Evolutionary conservation across 92 coral and sea anemone genomes (phyloP).

Genomic region (Galaxea fascicularis): DNA sequence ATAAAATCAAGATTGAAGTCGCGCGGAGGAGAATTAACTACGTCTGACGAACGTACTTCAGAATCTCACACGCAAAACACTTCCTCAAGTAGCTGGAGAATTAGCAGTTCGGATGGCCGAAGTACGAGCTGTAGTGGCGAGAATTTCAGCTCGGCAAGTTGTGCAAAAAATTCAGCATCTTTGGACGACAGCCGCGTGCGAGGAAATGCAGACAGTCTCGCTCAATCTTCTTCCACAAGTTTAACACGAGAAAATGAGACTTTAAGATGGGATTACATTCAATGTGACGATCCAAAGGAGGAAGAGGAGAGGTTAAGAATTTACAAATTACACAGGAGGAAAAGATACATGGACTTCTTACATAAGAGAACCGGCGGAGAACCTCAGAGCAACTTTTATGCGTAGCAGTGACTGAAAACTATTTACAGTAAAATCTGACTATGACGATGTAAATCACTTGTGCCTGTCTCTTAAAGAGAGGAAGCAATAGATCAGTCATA

Average conservation of each 20-base stretch:
- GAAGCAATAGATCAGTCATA: not conserved
- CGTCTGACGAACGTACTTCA: not conserved
- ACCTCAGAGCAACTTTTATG: constrained; percentile 36
- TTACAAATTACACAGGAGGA: constrained; percentile 90
- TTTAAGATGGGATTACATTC: constrained; percentile 74
- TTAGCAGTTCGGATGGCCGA: constrained; percentile 79
- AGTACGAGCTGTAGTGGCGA: constrained; percentile 85
- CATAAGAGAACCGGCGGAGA: constrained; percentile 52
- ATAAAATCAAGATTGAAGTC: constrained; percentile 37
- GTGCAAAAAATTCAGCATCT: constrained; percentile 46
- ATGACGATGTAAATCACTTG: not conserved
- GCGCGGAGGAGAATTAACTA: not conserved
- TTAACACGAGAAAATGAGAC: constrained; percentile 63
- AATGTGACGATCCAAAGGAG: constrained; percentile 63
- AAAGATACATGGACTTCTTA: constrained; percentile 82
- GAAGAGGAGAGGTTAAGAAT: constrained; percentile 83
- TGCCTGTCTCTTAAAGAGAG: not conserved
- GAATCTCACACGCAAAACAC: constrained; percentile 29
- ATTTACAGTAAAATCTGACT: not conserved
- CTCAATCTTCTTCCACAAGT: constrained; percentile 24
- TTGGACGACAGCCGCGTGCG: constrained; percentile 36
- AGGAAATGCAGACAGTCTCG: constrained; percentile 20
- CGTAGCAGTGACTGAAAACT: constrained; percentile 17
- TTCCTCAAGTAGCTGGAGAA: constrained; percentile 46
- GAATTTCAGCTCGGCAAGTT: constrained; percentile 38